Base-by-base conservation (phyloP, 2,888 invertebrate genomes). In the Xylophagus ater region DNA sequence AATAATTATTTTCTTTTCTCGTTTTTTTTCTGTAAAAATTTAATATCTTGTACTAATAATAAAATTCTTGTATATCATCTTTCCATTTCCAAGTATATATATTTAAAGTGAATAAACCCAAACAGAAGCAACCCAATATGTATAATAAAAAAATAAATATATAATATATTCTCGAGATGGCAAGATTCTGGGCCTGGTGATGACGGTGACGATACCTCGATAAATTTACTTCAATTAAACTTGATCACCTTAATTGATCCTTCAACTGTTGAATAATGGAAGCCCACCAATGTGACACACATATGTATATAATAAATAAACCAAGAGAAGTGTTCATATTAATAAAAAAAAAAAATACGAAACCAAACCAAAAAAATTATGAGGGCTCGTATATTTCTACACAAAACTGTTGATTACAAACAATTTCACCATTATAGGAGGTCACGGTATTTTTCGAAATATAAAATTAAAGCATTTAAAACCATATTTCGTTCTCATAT, bases 201-300 rank as follows among this genome's bases (percentile, higher is more conserved):
- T 21, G 17, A 34, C 14, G 24, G 17, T 34, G 25, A 17, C 28
- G 34, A 34, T 40, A 40, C 40, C 40, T 40, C 40, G 28, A 40
- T 40, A 40, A 40, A 40, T 40, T 40, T 40, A 32, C 45, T 46
- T 58, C 54, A 58, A 59, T 59, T 59, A 58, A 59, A 53, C 55
- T 54, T 58, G 58, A 59, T 59, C 58, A 58, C 58, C 58, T 59
- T 56, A 59, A 59, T 59, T 58, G 58, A 54, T 52, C 47, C 47
- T 44, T 50, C n/a, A 38, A 38, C 17, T 28, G 29, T 13, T 13
- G 35, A 35, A 14, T 19, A 23, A 14, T 10, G 24, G 23, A 15
- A 8, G 24, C 10, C 28, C 24, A 18, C 37, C 8, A 18, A 15
- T 15, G 6, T 10, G 26, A 5, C 13, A 13, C 9, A n/a, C 5